Percentiles rank a stretch among this genome's conserved stretches.
Conservation (phyloP, 1,140 invertebrate genomes). For the Dendroctonus ponderosae region DNA sequence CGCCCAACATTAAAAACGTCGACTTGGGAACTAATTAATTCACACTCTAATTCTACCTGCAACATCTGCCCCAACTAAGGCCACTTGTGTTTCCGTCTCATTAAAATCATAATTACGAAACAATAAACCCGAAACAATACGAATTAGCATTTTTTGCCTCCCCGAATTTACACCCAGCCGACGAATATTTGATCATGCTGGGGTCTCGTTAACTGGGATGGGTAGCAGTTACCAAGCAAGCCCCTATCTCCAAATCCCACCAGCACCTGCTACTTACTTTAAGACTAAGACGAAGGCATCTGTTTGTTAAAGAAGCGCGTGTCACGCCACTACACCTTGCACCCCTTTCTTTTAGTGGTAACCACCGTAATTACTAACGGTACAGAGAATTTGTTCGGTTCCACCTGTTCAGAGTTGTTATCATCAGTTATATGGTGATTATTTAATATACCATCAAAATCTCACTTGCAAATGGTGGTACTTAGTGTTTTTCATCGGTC, state of each 20-base stretch:
- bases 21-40: no score
- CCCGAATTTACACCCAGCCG: not conserved
- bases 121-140: no score
- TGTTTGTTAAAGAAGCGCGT: constrained; percentile 1
- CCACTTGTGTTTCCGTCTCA: no score
- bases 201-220: not conserved
- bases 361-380: constrained; percentile 7
- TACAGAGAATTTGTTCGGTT: not conserved
- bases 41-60: no score
- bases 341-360: constrained; percentile 1
- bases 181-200: not conserved
- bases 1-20: no score
- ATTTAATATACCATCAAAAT: constrained; percentile 1
- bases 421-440: constrained; percentile 6
- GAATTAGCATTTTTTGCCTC: constrained; percentile 4
- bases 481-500: no score
- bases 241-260: not conserved
- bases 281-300: not conserved
- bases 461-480: not conserved
- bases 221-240: not conserved
- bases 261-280: constrained; percentile 3
- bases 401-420: constrained; percentile 6
- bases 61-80: no score
- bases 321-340: not conserved
- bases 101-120: no score